phyloP scores from a whole-genome alignment of 2,888 invertebrate genomes.

The Yponomeuta evonymella region DNA sequence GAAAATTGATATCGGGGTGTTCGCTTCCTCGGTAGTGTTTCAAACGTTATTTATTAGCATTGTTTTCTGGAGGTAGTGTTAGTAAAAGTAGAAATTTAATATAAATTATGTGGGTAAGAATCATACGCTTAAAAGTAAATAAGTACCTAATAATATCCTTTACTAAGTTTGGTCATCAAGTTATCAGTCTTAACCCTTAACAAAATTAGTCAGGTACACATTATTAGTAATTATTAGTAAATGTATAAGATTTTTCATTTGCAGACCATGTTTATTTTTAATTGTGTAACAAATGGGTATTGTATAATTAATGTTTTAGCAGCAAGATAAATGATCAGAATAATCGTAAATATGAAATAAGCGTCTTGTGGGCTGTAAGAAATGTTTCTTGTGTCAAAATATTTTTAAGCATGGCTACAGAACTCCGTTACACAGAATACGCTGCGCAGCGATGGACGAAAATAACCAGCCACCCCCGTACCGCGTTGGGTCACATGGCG shows the following conservation, averaged over 20 bases:
- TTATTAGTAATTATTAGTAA: no score
- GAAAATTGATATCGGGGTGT: constrained; percentile 42
- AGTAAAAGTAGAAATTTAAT: neutral
- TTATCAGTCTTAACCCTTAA: no score
- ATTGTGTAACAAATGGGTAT: no score
- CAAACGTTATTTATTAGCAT: neutral
- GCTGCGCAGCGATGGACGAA: constrained; percentile 36
- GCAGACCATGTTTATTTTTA: no score
- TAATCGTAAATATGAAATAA: neutral
- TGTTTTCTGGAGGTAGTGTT: neutral
- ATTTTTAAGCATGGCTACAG: constrained; percentile 6
- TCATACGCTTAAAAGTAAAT: no score
- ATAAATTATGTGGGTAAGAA: neutral
- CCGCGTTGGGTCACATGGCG: constrained; percentile 22
- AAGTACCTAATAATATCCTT: no score
- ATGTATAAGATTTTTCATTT: no score
- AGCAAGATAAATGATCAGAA: no score
- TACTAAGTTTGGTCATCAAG: no score
- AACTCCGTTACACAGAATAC: constrained; percentile 9
- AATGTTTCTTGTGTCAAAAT: constrained; percentile 3
- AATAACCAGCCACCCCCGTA: constrained; percentile 48
- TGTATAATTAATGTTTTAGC: no score
- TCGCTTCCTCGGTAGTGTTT: constrained; percentile 33
- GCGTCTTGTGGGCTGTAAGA: neutral
- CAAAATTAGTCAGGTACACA: no score